Base-by-base conservation (phyloP, 2,113 vertebrate genomes). In the Oceanites oceanicus region DNA sequence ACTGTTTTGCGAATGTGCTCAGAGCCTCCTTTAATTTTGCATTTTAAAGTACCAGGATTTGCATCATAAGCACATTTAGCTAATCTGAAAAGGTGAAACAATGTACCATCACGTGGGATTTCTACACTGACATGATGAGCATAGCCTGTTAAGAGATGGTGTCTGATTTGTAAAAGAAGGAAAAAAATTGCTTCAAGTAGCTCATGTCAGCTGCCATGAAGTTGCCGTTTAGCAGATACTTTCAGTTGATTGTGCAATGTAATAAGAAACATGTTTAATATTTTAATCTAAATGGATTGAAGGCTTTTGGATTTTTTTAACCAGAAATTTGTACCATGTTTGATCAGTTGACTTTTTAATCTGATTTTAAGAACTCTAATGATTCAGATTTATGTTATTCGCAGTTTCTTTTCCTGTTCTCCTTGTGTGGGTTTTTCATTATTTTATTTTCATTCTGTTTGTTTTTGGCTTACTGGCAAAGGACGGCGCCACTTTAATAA, bases 401-500 rank as follows among this genome's bases (percentile, higher is more conserved):
- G 38, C 58, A 52, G 56, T 84, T 96, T 97, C 77, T 96, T 83
- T 85, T 92, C 42, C 91, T 86, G 40, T 86, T 96, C 77, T 93
- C 71, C 81, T 94, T 92, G 52, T 95, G 17, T 80, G 92, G 82
- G 83, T 96, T 97, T 93, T 93, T 97, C 96, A 92, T 96, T 96
- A 74, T 93, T 94, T 97, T 90, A 91, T 94, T 96, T 97, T 94
- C 94, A 92, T 95, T 96, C 94, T 97, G 49, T 97, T 97, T 94
- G 80, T 92, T 95, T 97, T 91, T 94, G 96, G 92, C 95, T 95
- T 97, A 93, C 96, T 97, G 96, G 94, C 96, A 97, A 97, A 97
- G 96, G 95, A 97, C 94, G 86, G 70, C 96, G 95, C 92, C 96
- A 97, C 97, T 97, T 98, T 97, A 97, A 95, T 97, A 97, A 97